phyloP scores from a whole-genome alignment of 2,113 vertebrate species.

The Gymnogyps californianus region DNA sequence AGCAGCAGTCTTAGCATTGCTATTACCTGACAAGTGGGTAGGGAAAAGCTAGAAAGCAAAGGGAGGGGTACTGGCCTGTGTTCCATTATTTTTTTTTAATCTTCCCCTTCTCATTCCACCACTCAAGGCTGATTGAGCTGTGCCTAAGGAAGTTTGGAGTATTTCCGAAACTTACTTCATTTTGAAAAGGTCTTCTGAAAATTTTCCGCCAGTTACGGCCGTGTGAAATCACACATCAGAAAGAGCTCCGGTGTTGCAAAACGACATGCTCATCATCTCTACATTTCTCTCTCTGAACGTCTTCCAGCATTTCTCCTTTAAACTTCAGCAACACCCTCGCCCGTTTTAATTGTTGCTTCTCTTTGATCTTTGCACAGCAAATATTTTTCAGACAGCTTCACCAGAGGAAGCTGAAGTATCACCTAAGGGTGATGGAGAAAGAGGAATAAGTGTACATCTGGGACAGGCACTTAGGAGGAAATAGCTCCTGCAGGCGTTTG shows the following conservation, averaged over 20 bases:
- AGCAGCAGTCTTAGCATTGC: neutral
- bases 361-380: slow-evolving; percentile 10
- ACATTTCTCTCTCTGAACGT: neutral
- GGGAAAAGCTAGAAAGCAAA: neutral
- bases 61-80: neutral
- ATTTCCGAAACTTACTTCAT: neutral
- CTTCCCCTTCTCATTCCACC: neutral
- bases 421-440: neutral
- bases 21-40: neutral
- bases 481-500: accelerated
- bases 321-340: neutral
- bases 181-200: neutral
- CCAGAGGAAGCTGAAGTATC: neutral
- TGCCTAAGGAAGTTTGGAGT: neutral
- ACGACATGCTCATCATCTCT: neutral
- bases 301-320: slow-evolving; percentile 10
- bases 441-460: neutral
- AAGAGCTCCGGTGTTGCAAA: neutral
- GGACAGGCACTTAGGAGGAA: neutral
- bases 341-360: slow-evolving; percentile 4
- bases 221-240: neutral
- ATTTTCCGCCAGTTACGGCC: neutral
- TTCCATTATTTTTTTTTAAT: neutral
- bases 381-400: neutral
- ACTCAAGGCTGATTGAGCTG: neutral